Evolutionary conservation across 2,888 invertebrate genomes (phyloP), one percentile per base, ranked within the genome.

Genomic region (Tiliacea citrago): DNA sequence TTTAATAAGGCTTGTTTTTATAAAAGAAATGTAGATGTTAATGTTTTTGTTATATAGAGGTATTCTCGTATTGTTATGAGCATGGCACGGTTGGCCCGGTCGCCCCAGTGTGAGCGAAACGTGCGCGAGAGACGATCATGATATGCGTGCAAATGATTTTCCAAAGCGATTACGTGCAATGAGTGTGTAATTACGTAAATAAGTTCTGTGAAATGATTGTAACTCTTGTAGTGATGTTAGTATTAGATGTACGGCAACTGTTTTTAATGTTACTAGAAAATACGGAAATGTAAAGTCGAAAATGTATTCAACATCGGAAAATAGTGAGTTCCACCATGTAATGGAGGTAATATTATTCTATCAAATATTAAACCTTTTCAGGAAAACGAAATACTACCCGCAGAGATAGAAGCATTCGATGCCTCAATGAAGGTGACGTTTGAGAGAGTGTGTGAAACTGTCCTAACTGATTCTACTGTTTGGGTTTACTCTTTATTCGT

Each of bases 361-460:
- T 62, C 73, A 79, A 75, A 78, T 82, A 82, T 93, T 91, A 81
- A 86, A 88, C 83, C 85, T 93, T 96, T 96, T 81, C 96, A 96
- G 96, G 96, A 96, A 84, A 94, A 92, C 90, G 92, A 94, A 83
- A 94, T 95, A 84, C 92, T 88, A 73, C 93, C 93, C 70, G 91
- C 88, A 80, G 95, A 96, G 89, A 94, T 96, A 91, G 95, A 96
- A 84, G 95, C 95, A 79, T 96, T 96, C 90, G 96, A 96, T 90
- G 94, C 96, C 71, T 96, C 95, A 75, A 96, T 96, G 85, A 96
- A 96, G 96, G 96, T 96, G 96, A 96, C 86, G 84, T 90, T 91
- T 91, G 90, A 90, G 88, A 91, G 88, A 88, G 89, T 83, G 90
- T 88, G 89, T 90, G 87, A 74, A 86, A 75, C 70, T 83, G 84